Base-by-base conservation (phyloP, 2,797 vertebrate genomes). In the Sebastes nivosus region DNA sequence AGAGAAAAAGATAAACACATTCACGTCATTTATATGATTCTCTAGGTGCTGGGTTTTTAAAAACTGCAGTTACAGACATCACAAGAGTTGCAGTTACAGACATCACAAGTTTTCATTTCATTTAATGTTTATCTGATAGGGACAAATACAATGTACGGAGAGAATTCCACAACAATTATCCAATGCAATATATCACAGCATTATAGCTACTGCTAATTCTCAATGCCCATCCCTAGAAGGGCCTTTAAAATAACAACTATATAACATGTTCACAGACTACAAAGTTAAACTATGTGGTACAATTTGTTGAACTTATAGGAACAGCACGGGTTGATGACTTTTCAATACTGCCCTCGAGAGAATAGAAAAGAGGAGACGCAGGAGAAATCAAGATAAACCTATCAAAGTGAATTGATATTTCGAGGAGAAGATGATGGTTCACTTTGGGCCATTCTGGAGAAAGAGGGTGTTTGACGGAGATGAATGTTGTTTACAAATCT, bases 401-500 rank as follows among this genome's bases (percentile, higher is more conserved):
- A 52, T 52, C 5, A 36, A 67, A 32, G 9, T 54, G 3, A 72
- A 74, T 11, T 67, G 52, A 60, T 79, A 80, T 76, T 78, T 38
- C 0, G 2, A 70, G 65, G 67, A 13, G 6, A 67, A 59, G 55
- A 67, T 64, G 34, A 74, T 65, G n/a, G 59, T 29, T 84, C 63
- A 68, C 3, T 27, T 27, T 55, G n/a, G 67, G 57, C 20, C 25
- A 32, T 13, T 75, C 29, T 34, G 59, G 42, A n/a, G 54, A 64
- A 46, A 60, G 27, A 67, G 20, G n/a, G 69, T 18, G 36, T 71
- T 66, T 72, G 75, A 80, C 6, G 6, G 61, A 72, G 74, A 88
- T 77, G 13, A 73, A 77, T 79, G 64, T 72, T 81, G 74, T 79
- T 78, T 83, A 66, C 52, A 71, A 46, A 46, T 83, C 67, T 50